These are phyloP conservation scores for Neodiprion lecontei DNA, from an alignment of 1,140 invertebrate genomes.

Conservation along the genomic window DNA sequence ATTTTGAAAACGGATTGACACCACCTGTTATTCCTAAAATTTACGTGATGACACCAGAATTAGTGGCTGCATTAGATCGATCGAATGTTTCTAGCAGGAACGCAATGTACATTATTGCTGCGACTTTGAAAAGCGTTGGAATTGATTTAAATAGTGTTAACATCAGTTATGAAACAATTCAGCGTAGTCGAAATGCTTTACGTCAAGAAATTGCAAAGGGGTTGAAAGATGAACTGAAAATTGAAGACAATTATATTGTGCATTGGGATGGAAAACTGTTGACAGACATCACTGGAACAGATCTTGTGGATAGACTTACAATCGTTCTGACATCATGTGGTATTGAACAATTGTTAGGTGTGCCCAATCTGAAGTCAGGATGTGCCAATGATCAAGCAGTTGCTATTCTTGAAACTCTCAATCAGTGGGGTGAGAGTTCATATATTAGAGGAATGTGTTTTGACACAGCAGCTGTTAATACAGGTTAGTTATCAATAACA, in stretches of 20 bases:
- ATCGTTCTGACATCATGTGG: slow-evolving; percentile 22
- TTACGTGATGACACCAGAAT: slow-evolving; percentile 16
- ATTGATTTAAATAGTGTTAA: slow-evolving; percentile 1
- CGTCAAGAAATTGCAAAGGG: slow-evolving; percentile 19
- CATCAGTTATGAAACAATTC: slow-evolving; percentile 13
- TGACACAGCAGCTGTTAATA: slow-evolving; percentile 33
- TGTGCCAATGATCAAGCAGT: slow-evolving; percentile 28
- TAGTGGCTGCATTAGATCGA: slow-evolving; percentile 23
- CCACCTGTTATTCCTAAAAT: background rate
- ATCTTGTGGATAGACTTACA: slow-evolving; percentile 26
- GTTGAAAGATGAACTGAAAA: slow-evolving; percentile 16
- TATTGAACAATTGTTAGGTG: slow-evolving; percentile 25
- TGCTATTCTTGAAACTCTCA: slow-evolving; percentile 24
- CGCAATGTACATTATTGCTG: slow-evolving; percentile 21
- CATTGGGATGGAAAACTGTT: slow-evolving; percentile 36
- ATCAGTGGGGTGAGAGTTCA: slow-evolving; percentile 25
- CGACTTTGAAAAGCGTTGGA: slow-evolving; percentile 13
- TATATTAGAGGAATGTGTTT: slow-evolving; percentile 29
- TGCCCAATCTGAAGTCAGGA: slow-evolving; percentile 22
- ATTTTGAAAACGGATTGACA: background rate
- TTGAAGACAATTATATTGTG: slow-evolving; percentile 17
- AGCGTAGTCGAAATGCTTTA: slow-evolving; percentile 1
- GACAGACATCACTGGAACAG: slow-evolving; percentile 13
- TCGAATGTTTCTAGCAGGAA: slow-evolving; percentile 23
- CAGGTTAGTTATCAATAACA: slow-evolving; percentile 24